Conservation (phyloP, 1,140 invertebrate genomes). For the Eulimnadia texana region DNA sequence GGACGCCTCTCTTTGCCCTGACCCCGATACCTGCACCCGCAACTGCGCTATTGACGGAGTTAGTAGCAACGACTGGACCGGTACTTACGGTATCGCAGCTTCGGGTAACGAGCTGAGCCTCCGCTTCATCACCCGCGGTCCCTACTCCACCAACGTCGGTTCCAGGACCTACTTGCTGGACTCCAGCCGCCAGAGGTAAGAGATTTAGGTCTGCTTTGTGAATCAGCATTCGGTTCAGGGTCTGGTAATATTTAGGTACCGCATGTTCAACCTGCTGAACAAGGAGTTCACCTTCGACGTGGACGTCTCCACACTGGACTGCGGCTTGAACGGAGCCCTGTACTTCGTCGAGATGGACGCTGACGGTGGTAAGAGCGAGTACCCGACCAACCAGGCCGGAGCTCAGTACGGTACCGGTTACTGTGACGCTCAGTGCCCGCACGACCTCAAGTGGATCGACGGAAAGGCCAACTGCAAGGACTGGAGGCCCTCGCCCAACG, state of each 20-base stretch:
- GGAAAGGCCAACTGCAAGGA: slow-evolving; percentile 19
- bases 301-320: slow-evolving; percentile 18
- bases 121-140: slow-evolving; percentile 19
- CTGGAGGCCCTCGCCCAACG: slow-evolving; percentile 18
- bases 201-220: neutral
- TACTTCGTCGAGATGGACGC: slow-evolving; percentile 22
- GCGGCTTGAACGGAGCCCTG: slow-evolving; percentile 21
- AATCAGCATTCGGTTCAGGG: no score
- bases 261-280: slow-evolving; percentile 21
- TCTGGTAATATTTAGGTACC: slow-evolving; percentile 12
- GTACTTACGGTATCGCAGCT: slow-evolving; percentile 18
- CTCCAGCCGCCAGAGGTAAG: slow-evolving; percentile 14
- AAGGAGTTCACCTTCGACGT: slow-evolving; percentile 21
- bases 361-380: slow-evolving; percentile 19
- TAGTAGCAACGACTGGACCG: slow-evolving; percentile 16
- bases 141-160: slow-evolving; percentile 20
- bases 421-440: slow-evolving; percentile 22
- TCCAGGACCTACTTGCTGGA: slow-evolving; percentile 21
- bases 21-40: slow-evolving; percentile 19
- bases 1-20: slow-evolving; percentile 19
- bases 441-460: slow-evolving; percentile 21
- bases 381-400: slow-evolving; percentile 19
- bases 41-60: slow-evolving; percentile 22
- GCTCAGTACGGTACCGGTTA: slow-evolving; percentile 22
- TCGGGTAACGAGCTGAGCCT: slow-evolving; percentile 15